phyloP scores from a whole-genome alignment of 2,888 invertebrate species.

The Ligdia adustata region DNA sequence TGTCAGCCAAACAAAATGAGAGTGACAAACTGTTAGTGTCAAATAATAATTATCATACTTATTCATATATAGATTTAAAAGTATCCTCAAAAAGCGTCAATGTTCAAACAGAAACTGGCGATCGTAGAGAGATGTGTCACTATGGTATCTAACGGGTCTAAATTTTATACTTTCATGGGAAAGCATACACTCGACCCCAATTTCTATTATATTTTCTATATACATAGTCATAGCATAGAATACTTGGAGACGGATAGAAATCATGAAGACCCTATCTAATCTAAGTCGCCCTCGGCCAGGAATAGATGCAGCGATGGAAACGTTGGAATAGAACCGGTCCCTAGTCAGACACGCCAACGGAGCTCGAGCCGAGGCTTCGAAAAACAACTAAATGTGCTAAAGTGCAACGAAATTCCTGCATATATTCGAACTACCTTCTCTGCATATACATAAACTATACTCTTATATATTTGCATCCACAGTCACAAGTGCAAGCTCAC shows the following conservation, averaged over 20 bases:
- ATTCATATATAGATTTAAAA: too few relatives aligned
- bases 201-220: too few relatives aligned
- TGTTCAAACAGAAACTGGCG: background rate
- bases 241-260: background rate
- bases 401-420: constrained; percentile 21
- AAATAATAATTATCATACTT: background rate
- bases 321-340: constrained; percentile 23
- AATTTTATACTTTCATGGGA: too few relatives aligned
- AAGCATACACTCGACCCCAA: too few relatives aligned
- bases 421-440: constrained; percentile 4
- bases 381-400: constrained; percentile 19
- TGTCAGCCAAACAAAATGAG: too few relatives aligned
- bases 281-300: constrained; percentile 15
- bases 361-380: constrained; percentile 3
- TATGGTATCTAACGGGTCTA: too few relatives aligned
- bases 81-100: background rate
- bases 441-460: background rate
- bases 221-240: too few relatives aligned
- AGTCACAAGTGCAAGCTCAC: background rate
- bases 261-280: constrained; percentile 5
- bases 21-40: background rate
- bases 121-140: background rate
- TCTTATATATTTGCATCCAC: background rate
- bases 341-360: constrained; percentile 9
- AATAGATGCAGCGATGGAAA: constrained; percentile 16